Evolutionary conservation across 2,113 vertebrate species (phyloP), one percentile per base, ranked within the genome.

Genomic region (Chloroceryle aenea): DNA sequence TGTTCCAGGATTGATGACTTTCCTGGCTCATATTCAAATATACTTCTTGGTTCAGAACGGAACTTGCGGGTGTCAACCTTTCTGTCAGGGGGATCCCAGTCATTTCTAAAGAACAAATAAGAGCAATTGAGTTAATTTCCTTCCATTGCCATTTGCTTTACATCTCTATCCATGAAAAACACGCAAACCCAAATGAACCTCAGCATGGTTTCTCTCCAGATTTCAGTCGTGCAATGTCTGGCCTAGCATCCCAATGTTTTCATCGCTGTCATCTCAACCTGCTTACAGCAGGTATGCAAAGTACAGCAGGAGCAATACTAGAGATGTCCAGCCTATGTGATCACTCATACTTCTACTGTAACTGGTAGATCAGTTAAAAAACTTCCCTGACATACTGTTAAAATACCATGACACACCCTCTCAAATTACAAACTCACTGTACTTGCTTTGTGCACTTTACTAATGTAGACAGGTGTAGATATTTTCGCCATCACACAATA

Each of bases 1-100:
- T 99, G 99, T 71, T 99, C 99, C 85, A 99, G 98, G 95, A 99
- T 99, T 6, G 99, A 99, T 10, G 99, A 99, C 95, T 99, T 99
- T 66, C 99, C 99, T 0, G 99, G 99, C 95, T 99, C 99, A 11
- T 99, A 99, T 61, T 99, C 99, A 98, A 99, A 99, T 97, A 99
- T 99, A 93, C 99, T 99, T 96, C 99, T 98, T 30, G 99, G 99
- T 92, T 99, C 99, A 9, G 99, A 99, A 1, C 99, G 99, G 92
- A 99, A 99, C 97, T 98, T 99, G 58, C 99, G 98, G 9, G 99
- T 99, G 90, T 99, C 99, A 38, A 99, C 99, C 97, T 99, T 99
- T 93, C 99, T 98, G 97, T 99, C 99, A 9, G 99, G 99, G 69
- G 99, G 99, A 76, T 99, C 99, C 99, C 99, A 99, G 91, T 99